Evolutionary conservation across 2,888 invertebrate genomes (phyloP).

Genomic region (Chrysopilus asiliformis): DNA sequence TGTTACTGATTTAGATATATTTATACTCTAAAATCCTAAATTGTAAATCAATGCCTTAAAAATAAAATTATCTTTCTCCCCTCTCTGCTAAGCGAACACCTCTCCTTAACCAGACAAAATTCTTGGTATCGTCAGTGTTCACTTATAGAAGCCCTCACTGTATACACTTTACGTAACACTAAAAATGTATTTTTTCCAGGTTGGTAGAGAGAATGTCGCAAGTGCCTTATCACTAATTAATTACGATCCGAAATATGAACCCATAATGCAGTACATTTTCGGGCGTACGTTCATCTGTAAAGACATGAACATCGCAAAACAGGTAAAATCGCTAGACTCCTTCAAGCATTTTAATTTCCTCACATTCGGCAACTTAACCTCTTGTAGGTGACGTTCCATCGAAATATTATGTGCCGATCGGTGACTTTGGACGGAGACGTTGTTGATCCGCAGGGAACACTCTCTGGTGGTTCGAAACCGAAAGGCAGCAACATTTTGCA

Average conservation of each 20-base stretch:
- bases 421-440: constrained; percentile 90
- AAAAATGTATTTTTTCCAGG: no score
- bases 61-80: no score
- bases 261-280: constrained; percentile 81
- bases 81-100: no score
- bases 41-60: no score
- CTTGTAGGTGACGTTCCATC: constrained; percentile 57
- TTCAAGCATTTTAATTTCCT: neutral
- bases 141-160: no score
- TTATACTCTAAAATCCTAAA: no score
- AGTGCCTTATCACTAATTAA: constrained; percentile 67
- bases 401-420: constrained; percentile 48
- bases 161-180: no score
- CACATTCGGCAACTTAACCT: neutral
- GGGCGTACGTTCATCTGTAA: constrained; percentile 74
- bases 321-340: constrained; percentile 18
- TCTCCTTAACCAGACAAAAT: no score
- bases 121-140: no score
- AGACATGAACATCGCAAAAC: constrained; percentile 65
- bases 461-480: constrained; percentile 71
- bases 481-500: constrained; percentile 46
- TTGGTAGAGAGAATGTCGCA: constrained; percentile 67
- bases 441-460: constrained; percentile 77
- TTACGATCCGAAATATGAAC: constrained; percentile 48
- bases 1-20: no score